Evolutionary conservation across 2,113 vertebrate species (phyloP).

Genomic region (Stegostoma tigrinum): DNA sequence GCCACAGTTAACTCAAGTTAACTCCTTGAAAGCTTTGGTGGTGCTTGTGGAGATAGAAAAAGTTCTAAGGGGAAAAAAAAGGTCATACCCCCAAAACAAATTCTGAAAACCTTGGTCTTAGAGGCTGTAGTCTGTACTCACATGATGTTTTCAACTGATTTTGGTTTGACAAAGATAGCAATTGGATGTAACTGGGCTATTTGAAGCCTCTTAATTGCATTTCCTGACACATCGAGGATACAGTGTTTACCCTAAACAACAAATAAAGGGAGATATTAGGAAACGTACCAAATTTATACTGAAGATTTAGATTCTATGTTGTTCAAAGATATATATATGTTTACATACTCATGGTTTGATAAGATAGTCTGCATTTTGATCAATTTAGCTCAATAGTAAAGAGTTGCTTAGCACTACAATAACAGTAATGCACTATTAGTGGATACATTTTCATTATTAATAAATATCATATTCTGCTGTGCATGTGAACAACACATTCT

Average conservation of each 20-base stretch:
- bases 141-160: constrained; percentile 95
- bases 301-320: neutral
- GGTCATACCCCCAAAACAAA: neutral
- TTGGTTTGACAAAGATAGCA: constrained; percentile 94
- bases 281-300: neutral
- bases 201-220: constrained; percentile 96
- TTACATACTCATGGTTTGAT: neutral
- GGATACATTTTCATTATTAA: neutral
- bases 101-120: neutral
- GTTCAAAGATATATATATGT: neutral
- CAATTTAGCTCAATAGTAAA: neutral
- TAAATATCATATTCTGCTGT: neutral
- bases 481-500: neutral
- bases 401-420: neutral
- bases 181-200: constrained; percentile 86
- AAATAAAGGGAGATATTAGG: constrained; percentile 38
- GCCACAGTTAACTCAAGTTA: neutral
- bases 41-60: neutral
- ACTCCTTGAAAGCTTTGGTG: neutral
- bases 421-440: neutral
- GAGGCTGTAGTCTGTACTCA: constrained; percentile 55
- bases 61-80: neutral
- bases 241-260: constrained; percentile 86
- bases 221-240: constrained; percentile 96
- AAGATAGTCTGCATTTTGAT: neutral